Base-by-base conservation (phyloP, 2,888 invertebrate genomes). In the Aphelenchoides bicaudatus region DNA sequence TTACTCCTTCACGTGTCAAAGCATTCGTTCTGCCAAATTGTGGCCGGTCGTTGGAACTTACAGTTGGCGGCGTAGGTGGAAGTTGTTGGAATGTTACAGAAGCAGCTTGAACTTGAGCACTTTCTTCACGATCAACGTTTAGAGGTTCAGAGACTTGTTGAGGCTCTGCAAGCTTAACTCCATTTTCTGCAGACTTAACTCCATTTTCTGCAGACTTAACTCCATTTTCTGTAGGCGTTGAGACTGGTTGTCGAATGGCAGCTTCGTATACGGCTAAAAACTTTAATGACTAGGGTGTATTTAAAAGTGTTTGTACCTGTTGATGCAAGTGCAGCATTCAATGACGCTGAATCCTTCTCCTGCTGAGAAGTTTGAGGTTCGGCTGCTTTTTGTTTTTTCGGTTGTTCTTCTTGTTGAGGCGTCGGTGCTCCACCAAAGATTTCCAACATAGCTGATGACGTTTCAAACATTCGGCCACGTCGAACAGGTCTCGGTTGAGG, bases 371-470 rank as follows among this genome's bases (percentile, higher is more conserved):
- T 16, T 16, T 34, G 34, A 34, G 34, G 16, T 16, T 16, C 16
- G 34, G 34, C 34, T 34, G 13, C 16, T 34, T 13, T 34, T 34
- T 13, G 34, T 34, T 13, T 34, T 13, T 34, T 34, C 13, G 34
- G 52, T 51, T 39, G 31, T n/a, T 27, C 10, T 13, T 28, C 1
- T 49, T 29, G 49, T 28, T 23, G 43, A n/a, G 43, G 28, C 16
- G 21, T 59, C 21, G 57, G 23, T 13, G 58, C 56, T 8, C 65
- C 65, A 34, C 64, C 64, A 37, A 64, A 64, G 23, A 64, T 16
- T 37, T 64, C 64, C 21, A 66, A 31, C 66, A 64, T 67, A 1
- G 61, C 64, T 25, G 65, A 53, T 3, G 64, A 64, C 28, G 67
- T 68, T 39, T 64, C 64, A 23, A 64, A 59, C 43, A 46, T 49